These are phyloP conservation scores for Dasysyrphus albostriatus DNA, from an alignment of 2,888 invertebrate species.

Conservation along the genomic window DNA sequence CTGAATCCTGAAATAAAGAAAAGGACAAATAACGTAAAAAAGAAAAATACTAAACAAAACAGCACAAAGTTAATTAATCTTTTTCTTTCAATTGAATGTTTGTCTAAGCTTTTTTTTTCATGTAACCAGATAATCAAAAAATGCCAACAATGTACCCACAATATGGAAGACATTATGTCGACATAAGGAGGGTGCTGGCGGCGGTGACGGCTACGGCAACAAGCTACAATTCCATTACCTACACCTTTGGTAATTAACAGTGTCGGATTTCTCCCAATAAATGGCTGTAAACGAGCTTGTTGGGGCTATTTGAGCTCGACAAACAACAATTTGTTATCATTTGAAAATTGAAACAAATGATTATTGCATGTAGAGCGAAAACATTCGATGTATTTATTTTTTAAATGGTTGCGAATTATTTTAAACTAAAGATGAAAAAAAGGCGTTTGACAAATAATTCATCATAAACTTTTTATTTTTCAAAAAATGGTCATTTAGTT, in stretches of 20 bases:
- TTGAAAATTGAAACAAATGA: too few species aligned
- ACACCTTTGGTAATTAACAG: slow-evolving; percentile 21
- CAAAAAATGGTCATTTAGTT: too few species aligned
- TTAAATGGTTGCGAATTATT: too few species aligned
- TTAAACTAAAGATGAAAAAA: too few species aligned
- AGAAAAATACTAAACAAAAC: slow-evolving; percentile 39
- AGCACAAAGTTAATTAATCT: slow-evolving; percentile 60
- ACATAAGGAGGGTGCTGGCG: neutral
- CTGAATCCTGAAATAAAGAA: neutral
- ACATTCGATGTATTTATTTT: too few species aligned
- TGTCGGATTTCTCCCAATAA: neutral
- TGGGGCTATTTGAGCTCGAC: neutral
- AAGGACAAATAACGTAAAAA: neutral
- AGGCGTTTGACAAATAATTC: too few species aligned
- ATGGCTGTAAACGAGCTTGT: neutral
- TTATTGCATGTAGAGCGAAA: too few species aligned
- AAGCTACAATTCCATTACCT: neutral
- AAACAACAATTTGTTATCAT: neutral
- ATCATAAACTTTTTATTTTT: too few species aligned
- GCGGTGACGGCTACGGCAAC: too few species aligned
- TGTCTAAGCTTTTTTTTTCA: slow-evolving; percentile 17
- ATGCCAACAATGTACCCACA: slow-evolving; percentile 10
- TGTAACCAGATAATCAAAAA: slow-evolving; percentile 45
- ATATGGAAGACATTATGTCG: slow-evolving; percentile 17
- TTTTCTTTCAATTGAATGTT: slow-evolving; percentile 49